Base-by-base conservation (phyloP, 2,888 invertebrate genomes). In the Lamproptera curius region DNA sequence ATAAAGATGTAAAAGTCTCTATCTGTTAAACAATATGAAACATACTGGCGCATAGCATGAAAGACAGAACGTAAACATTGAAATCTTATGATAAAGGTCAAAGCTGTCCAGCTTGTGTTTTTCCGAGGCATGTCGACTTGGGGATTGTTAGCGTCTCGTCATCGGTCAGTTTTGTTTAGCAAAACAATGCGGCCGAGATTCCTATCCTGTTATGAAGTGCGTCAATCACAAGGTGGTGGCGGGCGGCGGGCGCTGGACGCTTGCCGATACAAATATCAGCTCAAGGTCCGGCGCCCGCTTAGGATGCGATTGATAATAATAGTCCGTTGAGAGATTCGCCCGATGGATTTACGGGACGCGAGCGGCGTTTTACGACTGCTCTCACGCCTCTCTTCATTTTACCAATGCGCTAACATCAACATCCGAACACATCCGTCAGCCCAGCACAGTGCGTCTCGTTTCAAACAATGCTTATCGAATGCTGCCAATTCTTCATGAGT, bases 231-330 rank as follows among this genome's bases (percentile, higher is more conserved):
- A 48, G 35, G 41, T 42, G 28, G 16, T 44, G 44, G 44, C 47
- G 31, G 39, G 43, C 46, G 49, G 48, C 36, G 53, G 47, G 53
- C 55, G 50, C 56, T 51, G 20, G 4, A 48, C 50, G 53, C 49
- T 52, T 51, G 49, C 50, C 47, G 56, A 54, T 56, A 47, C 46
- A 58, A 57, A 61, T 58, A 61, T 59, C 55, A 54, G 39, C 45
- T 58, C 58, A 58, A 62, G 55, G 58, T 58, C 52, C 47, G 34
- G 28, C 42, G 53, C 43, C 54, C 49, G 51, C 51, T 40, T 52
- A 53, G 46, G 50, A 56, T 52, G 39, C 48, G 46, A 41, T 48
- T 50, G 46, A 55, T 56, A 56, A 53, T 55, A 57, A 55, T 55
- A 56, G 56, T 56, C 42, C 42, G 47, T 48, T 43, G 46, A 53